Conservation (phyloP, 2,888 invertebrate genomes). For the Meteorus colon region DNA sequence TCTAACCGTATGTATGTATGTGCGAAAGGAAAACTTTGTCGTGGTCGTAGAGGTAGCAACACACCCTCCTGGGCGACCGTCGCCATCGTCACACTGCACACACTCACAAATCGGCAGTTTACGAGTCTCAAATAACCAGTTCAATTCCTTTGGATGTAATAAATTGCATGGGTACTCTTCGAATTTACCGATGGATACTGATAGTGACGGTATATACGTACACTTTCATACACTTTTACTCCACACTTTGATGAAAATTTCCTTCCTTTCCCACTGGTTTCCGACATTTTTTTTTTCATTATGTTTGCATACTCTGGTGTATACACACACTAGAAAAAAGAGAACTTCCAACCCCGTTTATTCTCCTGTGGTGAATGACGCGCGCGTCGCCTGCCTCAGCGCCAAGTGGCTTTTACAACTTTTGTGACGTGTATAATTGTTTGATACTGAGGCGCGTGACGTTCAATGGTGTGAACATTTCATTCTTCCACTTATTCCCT, state of each 20-base stretch:
- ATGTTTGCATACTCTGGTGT: not conserved
- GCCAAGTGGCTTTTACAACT: conserved; percentile 13
- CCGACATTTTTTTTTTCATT: not conserved
- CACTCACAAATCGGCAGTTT: not conserved
- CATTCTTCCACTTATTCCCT: not conserved
- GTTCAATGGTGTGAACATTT: not conserved
- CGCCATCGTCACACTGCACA: not conserved
- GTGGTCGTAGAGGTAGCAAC: conserved; percentile 1
- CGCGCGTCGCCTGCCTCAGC: not conserved
- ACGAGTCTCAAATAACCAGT: conserved; percentile 11
- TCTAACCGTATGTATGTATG: not conserved
- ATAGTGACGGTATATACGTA: not conserved
- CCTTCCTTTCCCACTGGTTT: not conserved
- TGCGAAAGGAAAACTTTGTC: conserved; percentile 5
- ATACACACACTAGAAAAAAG: conserved; percentile 2
- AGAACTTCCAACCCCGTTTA: not conserved
- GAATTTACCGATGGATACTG: not conserved
- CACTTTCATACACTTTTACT: not conserved
- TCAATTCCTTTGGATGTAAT: not conserved
- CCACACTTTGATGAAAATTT: not conserved
- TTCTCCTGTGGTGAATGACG: conserved; percentile 4
- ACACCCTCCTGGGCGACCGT: not conserved
- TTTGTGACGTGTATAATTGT: conserved; percentile 2
- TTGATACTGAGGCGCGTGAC: not conserved
- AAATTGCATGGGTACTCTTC: not conserved